phyloP scores from a whole-genome alignment of 2,113 vertebrate species.

The Sebastes schlegelii region DNA sequence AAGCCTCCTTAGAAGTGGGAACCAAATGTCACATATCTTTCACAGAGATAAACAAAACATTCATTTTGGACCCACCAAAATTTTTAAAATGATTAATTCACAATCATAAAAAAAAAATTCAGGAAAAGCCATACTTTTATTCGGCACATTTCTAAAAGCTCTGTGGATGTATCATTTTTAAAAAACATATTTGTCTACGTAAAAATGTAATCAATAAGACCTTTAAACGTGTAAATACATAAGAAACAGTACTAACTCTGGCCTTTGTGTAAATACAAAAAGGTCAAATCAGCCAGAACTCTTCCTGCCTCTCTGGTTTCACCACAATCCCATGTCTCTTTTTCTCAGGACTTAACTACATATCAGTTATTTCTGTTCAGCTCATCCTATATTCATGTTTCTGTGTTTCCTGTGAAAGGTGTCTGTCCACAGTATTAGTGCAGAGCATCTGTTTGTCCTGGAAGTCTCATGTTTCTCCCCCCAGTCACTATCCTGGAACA shows the following conservation, averaged over 20 bases:
- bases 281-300: neutral
- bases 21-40: too few relatives aligned
- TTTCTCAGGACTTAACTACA: slow-evolving; percentile 29
- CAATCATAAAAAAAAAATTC: too few relatives aligned
- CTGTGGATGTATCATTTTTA: too few relatives aligned
- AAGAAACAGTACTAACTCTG: neutral
- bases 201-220: too few relatives aligned
- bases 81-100: too few relatives aligned
- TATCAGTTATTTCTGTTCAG: slow-evolving; percentile 27
- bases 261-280: neutral
- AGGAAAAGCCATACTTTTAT: too few relatives aligned
- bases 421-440: slow-evolving; percentile 42
- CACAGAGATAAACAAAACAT: too few relatives aligned
- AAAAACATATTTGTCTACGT: too few relatives aligned
- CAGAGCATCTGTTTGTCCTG: slow-evolving; percentile 64
- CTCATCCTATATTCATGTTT: slow-evolving; percentile 37
- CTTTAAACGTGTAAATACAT: neutral
- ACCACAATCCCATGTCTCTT: slow-evolving; percentile 25
- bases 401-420: slow-evolving; percentile 34
- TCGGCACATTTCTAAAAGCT: too few relatives aligned
- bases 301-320: slow-evolving; percentile 20
- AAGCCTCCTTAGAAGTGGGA: too few relatives aligned
- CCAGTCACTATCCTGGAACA: slow-evolving; percentile 54
- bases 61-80: too few relatives aligned
- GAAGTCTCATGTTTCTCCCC: slow-evolving; percentile 41